Evolutionary conservation across 2,888 invertebrate species (phyloP).

Genomic region (Orthosia gothica): DNA sequence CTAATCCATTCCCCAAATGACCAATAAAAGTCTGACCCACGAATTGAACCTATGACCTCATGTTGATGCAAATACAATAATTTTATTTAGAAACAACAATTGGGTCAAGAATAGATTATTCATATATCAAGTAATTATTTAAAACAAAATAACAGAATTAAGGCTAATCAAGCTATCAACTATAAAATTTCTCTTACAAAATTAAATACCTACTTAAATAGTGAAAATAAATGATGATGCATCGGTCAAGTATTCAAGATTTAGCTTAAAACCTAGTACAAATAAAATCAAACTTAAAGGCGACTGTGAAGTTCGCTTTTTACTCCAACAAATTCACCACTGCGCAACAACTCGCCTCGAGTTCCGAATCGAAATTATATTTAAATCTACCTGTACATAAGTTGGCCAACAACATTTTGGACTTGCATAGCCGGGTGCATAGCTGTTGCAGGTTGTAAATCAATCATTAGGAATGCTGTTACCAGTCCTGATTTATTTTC

Average conservation of each 20-base stretch:
- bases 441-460: slow-evolving; percentile 16
- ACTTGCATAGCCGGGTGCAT: background rate
- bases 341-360: no score
- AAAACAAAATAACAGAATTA: slow-evolving; percentile 27
- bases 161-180: slow-evolving; percentile 28
- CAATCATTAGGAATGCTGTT: slow-evolving; percentile 6
- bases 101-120: slow-evolving; percentile 26
- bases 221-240: slow-evolving; percentile 16
- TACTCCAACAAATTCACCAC: no score
- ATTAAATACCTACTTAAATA: background rate
- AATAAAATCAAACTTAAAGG: no score
- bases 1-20: no score
- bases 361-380: no score
- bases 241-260: background rate
- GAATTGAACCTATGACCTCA: no score
- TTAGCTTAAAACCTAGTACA: background rate
- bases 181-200: slow-evolving; percentile 4
- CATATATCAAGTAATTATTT: slow-evolving; percentile 12
- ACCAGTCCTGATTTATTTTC: slow-evolving; percentile 8
- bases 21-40: no score
- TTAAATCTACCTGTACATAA: background rate
- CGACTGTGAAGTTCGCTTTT: no score
- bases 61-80: background rate
- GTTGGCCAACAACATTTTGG: slow-evolving; percentile 7
- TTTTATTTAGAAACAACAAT: background rate